Conservation (phyloP, 1,140 invertebrate genomes). For the Zaprionus davidi region DNA sequence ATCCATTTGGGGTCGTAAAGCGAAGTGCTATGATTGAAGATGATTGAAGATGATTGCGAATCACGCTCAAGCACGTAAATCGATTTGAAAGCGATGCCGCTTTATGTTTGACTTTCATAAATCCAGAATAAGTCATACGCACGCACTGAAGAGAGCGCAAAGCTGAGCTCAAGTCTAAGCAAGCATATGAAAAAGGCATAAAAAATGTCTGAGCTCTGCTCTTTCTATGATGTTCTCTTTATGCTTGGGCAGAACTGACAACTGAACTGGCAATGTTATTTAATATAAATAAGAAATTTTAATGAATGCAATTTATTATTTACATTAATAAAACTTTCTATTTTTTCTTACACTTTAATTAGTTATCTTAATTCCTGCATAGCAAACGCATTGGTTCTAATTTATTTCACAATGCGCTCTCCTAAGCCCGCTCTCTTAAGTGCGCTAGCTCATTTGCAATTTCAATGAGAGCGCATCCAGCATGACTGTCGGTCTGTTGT, state of each 20-base stretch:
- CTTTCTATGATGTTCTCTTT: background rate
- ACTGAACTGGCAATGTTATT: no score
- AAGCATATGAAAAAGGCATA: background rate
- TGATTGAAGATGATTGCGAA: slow-evolving; percentile 57
- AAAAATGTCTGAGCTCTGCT: background rate
- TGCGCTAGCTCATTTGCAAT: background rate
- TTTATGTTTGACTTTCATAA: slow-evolving; percentile 30
- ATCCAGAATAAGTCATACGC: background rate
- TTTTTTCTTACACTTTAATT: background rate
- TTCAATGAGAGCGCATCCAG: background rate
- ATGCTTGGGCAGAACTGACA: background rate
- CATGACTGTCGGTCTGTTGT: background rate
- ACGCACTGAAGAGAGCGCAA: background rate
- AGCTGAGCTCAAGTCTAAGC: background rate
- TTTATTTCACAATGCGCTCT: background rate
- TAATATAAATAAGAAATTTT: no score
- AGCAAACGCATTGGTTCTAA: background rate
- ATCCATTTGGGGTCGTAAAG: slow-evolving; percentile 27
- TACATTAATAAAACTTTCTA: background rate
- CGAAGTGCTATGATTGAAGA: slow-evolving; percentile 50
- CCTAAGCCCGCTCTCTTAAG: background rate
- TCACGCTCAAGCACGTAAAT: slow-evolving; percentile 13
- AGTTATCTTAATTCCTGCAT: background rate
- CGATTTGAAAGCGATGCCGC: slow-evolving; percentile 17
- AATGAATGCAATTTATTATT: background rate